A percentile compares a stretch with the other conserved stretches of the same genome.
phyloP scores from a whole-genome alignment of 2,797 vertebrate genomes.

The Phoeniculus purpureus region DNA sequence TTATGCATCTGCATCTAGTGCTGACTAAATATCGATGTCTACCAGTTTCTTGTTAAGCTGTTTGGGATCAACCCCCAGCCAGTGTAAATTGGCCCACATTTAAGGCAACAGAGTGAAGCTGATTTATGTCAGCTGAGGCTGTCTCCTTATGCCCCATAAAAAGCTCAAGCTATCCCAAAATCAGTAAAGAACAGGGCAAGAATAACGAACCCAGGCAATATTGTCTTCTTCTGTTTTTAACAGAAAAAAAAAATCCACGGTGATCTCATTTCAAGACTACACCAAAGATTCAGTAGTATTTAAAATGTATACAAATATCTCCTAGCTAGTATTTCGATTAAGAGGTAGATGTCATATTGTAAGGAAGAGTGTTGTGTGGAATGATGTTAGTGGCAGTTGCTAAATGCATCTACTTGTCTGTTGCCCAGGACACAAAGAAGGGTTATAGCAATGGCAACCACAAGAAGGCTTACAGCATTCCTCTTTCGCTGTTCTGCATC shows the following conservation, averaged over 20 bases:
- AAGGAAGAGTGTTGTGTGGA: slow-evolving; percentile 67
- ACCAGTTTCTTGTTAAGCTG: slow-evolving; percentile 41
- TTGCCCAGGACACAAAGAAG: slow-evolving; percentile 56
- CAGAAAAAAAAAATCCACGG: neutral
- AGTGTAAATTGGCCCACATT: slow-evolving; percentile 60
- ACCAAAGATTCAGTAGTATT: slow-evolving; percentile 22
- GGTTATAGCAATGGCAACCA: slow-evolving; percentile 45
- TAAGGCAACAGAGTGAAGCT: slow-evolving; percentile 67
- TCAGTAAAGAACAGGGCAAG: slow-evolving; percentile 5
- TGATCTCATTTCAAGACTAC: slow-evolving; percentile 32
- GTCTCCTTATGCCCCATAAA: slow-evolving; percentile 24
- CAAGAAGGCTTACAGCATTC: neutral
- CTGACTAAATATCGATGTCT: slow-evolving; percentile 19
- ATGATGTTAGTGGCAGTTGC: slow-evolving; percentile 62
- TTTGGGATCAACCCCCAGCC: slow-evolving; percentile 52
- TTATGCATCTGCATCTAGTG: neutral
- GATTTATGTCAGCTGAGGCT: slow-evolving; percentile 68
- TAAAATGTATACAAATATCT: slow-evolving; percentile 70
- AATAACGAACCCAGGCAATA: neutral
- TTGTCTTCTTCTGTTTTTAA: neutral
- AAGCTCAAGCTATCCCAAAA: neutral
- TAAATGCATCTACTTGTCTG: slow-evolving; percentile 61
- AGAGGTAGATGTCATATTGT: slow-evolving; percentile 80
- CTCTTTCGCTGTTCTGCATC: slow-evolving; percentile 53
- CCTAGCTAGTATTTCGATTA: slow-evolving; percentile 75